Base-by-base conservation (phyloP, 2,797 vertebrate species). In the Nyctalus aviator region DNA sequence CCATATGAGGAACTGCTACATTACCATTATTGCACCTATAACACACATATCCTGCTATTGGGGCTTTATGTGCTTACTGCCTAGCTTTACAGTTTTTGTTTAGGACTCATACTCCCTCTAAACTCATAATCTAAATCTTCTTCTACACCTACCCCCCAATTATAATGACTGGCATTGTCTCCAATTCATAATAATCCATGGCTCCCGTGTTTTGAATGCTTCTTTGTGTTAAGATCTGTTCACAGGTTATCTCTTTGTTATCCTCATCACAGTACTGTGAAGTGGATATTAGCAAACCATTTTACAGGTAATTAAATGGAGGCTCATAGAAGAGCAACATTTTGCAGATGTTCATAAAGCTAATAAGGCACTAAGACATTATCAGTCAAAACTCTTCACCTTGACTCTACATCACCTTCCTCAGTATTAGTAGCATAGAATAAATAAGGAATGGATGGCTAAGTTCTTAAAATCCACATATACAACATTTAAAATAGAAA, bases 51-150 rank as follows among this genome's bases (percentile, higher is more conserved):
- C 30, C n/a, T n/a, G 46, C 8, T 91, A 3, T 27, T 8, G 21
- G 9, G 37, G 1, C 25, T 88, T 57, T 78, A 8, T 46, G 44
- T 62, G 18, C 50, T 92, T 83, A 72, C 23, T 71, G 20, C 6
- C 20, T 46, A 20, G 41, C 62, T 87, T 73, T 81, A 46, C 30
- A 77, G 25, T 50, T 88, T 89, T 79, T 85, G 37, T 57, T 84
- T 77, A 79, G 27, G 81, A 83, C 1, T 85, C 4, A 27, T 72
- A 92, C 41, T 93, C 18, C 35, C 48, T 88, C 5, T 64, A 23
- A 88, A 93, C 27, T 73, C 53, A 27, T 83, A 32, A 71, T 90
- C 37, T 32, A 83, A 83, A 83, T 92, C 48, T 93, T 12, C 20
- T 37, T 84, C 2, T 57, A 30, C 90, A 91, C n/a, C 23, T 6